A percentile compares a stretch with the other conserved stretches of the same genome.
These are phyloP conservation scores for Drosophila jambulina DNA, from an alignment of 1,140 invertebrate genomes.

Conservation along the genomic window DNA sequence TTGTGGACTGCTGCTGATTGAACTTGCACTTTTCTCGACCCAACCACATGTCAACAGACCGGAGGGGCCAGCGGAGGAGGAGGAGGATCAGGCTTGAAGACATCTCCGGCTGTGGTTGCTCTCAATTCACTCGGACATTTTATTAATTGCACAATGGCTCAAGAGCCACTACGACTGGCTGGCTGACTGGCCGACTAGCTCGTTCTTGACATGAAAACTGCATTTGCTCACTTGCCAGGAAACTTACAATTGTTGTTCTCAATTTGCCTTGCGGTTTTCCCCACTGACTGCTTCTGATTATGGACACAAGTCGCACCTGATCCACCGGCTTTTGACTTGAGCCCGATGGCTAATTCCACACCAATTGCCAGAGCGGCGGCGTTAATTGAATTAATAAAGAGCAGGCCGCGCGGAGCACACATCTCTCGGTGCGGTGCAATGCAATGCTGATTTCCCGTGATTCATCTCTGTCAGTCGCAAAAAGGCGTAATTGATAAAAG, in stretches of 20 bases:
- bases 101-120: slow-evolving; percentile 59
- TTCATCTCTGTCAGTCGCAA: slow-evolving; percentile 70
- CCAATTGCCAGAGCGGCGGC: slow-evolving; percentile 47
- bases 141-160: slow-evolving; percentile 77
- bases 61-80: background rate
- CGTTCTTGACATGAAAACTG: slow-evolving; percentile 21
- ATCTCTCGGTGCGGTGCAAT: slow-evolving; percentile 27
- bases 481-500: slow-evolving; percentile 74
- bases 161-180: slow-evolving; percentile 38
- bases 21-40: slow-evolving; percentile 58
- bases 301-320: slow-evolving; percentile 15
- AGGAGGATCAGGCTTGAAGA: slow-evolving; percentile 33
- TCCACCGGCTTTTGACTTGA: slow-evolving; percentile 11
- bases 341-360: slow-evolving; percentile 37
- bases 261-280: slow-evolving; percentile 63
- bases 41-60: slow-evolving; percentile 46
- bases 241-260: slow-evolving; percentile 53
- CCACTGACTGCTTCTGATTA: slow-evolving; percentile 39
- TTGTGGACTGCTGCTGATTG: slow-evolving; percentile 45
- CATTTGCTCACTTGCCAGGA: slow-evolving; percentile 55
- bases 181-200: background rate
- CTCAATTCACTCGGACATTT: slow-evolving; percentile 77
- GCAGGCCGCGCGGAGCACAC: background rate
- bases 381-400: slow-evolving; percentile 74
- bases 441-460: slow-evolving; percentile 61